These are phyloP conservation scores for Ophonus ardosiacus DNA, from an alignment of 2,888 invertebrate species.

Conservation along the genomic window DNA sequence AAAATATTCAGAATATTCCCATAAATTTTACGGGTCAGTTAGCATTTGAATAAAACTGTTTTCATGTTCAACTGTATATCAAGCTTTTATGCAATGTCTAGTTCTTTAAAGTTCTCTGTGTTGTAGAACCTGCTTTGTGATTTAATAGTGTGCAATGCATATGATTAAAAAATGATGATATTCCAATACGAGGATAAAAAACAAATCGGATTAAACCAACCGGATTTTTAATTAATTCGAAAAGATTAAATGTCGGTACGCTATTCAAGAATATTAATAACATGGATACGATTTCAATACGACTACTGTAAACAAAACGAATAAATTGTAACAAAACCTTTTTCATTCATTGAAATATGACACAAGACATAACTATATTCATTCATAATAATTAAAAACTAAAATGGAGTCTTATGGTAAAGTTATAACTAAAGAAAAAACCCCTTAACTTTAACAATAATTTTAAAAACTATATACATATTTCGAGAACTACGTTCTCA, in stretches of 20 bases:
- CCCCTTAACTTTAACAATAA: too few species aligned
- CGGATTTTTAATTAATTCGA: conserved; percentile 35
- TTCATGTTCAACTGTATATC: too few species aligned
- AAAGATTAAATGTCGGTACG: background rate
- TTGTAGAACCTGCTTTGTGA: background rate
- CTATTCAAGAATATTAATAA: conserved; percentile 12
- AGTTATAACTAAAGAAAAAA: too few species aligned
- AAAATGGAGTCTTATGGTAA: too few species aligned
- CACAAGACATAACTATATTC: background rate
- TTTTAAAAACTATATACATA: too few species aligned
- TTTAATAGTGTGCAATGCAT: background rate
- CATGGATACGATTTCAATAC: background rate
- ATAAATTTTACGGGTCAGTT: too few species aligned
- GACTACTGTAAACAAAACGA: conserved; percentile 12
- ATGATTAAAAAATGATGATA: background rate
- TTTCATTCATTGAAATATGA: background rate
- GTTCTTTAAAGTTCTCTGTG: background rate
- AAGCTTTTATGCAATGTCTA: too few species aligned
- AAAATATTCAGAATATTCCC: too few species aligned
- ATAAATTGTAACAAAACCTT: background rate
- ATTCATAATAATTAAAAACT: too few species aligned
- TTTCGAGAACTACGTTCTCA: too few species aligned
- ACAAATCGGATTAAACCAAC: conserved; percentile 19
- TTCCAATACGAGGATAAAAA: conserved; percentile 6
- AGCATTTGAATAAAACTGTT: too few species aligned